These are phyloP conservation scores for Nothura maculosa DNA, from an alignment of 2,797 vertebrate species.

Conservation along the genomic window DNA sequence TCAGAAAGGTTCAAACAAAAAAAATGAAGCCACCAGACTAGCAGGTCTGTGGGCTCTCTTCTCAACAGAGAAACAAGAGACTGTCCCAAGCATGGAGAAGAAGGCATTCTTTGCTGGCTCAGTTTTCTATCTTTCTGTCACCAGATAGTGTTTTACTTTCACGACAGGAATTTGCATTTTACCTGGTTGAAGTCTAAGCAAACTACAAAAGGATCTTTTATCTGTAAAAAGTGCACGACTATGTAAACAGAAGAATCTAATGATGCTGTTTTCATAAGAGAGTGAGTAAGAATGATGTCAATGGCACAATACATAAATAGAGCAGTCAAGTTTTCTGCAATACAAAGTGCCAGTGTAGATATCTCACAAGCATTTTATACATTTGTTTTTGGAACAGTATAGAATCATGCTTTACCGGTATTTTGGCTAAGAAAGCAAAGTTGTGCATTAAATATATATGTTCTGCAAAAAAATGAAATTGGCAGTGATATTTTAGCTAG, in stretches of 20 bases:
- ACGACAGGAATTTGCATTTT: not conserved
- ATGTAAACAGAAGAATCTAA: not conserved
- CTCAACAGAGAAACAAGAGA: not conserved
- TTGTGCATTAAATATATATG: slow-evolving; percentile 28
- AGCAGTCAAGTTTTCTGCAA: slow-evolving; percentile 48
- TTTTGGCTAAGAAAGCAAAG: not conserved
- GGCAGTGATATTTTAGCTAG: not conserved
- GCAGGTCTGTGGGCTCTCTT: not conserved
- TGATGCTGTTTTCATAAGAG: not conserved
- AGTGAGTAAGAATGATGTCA: not conserved
- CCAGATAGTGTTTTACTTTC: not conserved
- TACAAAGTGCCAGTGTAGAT: not conserved
- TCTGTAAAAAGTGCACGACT: not conserved
- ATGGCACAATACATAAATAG: not conserved
- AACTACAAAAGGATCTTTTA: not conserved
- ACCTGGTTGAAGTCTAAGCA: not conserved
- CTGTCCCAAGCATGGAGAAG: not conserved
- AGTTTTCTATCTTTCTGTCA: not conserved
- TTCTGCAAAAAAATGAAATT: slow-evolving; percentile 1
- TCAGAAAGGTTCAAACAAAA: not conserved
- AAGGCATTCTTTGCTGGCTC: not conserved
- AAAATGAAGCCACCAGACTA: not conserved
- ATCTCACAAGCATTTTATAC: slow-evolving; percentile 33
- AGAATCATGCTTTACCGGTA: not conserved
- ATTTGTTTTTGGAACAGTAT: slow-evolving; percentile 41